Conservation (phyloP, 2,113 vertebrate genomes). For the Mormyrus lacerda region DNA sequence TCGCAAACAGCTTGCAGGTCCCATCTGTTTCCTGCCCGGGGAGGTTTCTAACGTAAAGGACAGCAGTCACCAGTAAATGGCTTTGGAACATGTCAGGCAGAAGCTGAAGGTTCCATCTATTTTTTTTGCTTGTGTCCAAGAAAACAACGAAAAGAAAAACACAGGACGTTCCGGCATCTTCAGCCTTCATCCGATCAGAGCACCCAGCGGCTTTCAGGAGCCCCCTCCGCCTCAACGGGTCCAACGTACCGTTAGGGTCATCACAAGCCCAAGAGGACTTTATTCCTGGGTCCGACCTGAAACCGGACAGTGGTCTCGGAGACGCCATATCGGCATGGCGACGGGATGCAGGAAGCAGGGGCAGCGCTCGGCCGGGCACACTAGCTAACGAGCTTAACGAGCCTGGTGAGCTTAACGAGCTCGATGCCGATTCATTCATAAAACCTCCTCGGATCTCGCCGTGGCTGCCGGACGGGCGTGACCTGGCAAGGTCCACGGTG, state of each 20-base stretch:
- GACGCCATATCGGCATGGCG: neutral
- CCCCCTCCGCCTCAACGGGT: neutral
- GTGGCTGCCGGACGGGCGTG: neutral
- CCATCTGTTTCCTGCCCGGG: slow-evolving; percentile 20
- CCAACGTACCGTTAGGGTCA: neutral
- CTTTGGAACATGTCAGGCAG: neutral
- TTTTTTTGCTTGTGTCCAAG: neutral
- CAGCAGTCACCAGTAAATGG: neutral
- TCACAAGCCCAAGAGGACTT: neutral
- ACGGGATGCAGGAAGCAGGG: neutral
- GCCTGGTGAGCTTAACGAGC: neutral
- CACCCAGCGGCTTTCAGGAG: neutral
- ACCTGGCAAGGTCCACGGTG: neutral
- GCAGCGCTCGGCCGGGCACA: neutral
- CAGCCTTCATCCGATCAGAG: neutral
- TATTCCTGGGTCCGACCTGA: neutral
- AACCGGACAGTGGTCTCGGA: neutral
- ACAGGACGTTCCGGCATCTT: neutral
- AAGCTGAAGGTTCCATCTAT: neutral
- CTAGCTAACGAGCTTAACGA: neutral
- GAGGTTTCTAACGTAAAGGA: neutral
- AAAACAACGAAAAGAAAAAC: neutral
- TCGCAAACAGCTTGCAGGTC: slow-evolving; percentile 10
- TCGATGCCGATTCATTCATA: neutral
- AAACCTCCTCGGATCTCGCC: neutral